A percentile compares a stretch with the other conserved stretches of the same genome.
phyloP scores from a whole-genome alignment of 2,113 vertebrate genomes.

The Carettochelys insculpta region DNA sequence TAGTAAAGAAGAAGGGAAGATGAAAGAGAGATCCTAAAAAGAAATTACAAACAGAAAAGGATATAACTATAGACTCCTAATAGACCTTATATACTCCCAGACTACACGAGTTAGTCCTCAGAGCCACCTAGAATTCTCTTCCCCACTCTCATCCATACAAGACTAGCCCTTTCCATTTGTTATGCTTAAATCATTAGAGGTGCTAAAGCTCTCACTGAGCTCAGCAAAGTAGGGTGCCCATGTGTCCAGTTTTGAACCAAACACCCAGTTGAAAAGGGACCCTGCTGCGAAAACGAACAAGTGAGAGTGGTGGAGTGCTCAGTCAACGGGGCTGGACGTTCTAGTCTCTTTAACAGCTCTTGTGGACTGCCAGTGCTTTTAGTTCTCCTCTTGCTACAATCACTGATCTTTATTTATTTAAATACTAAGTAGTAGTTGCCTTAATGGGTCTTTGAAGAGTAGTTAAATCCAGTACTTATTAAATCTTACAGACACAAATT shows the following conservation, averaged over 20 bases:
- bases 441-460: not conserved
- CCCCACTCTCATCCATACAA: not conserved
- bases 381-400: not conserved
- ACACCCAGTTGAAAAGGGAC: too few species aligned
- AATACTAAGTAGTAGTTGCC: not conserved
- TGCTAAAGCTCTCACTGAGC: not conserved
- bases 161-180: not conserved
- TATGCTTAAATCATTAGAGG: not conserved
- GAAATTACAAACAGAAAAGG: not conserved
- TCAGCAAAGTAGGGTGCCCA: too few species aligned
- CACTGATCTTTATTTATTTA: not conserved
- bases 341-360: not conserved
- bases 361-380: not conserved
- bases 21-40: not conserved
- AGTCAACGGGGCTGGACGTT: not conserved
- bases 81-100: not conserved
- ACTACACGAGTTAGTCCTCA: not conserved
- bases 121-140: not conserved
- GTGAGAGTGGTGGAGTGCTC: not conserved
- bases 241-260: too few species aligned
- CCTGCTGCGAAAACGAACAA: too few species aligned
- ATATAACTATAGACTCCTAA: not conserved
- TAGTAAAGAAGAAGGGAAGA: not conserved
- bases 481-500: not conserved
- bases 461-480: too few species aligned